These are phyloP conservation scores for Apteryx mantelli DNA, from an alignment of 2,113 vertebrate genomes.

Conservation along the genomic window DNA sequence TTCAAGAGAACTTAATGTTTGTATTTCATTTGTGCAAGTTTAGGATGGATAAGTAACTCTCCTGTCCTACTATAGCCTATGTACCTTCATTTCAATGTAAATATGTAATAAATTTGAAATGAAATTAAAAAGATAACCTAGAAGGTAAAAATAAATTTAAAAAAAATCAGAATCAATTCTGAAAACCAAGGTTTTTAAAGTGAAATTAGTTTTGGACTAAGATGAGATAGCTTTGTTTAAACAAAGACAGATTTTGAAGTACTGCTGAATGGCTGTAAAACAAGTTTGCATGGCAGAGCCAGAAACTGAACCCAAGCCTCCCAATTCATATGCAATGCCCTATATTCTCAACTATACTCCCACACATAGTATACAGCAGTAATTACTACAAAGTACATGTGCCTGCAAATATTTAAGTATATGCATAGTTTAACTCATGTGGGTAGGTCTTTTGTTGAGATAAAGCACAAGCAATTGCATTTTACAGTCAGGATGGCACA, in stretches of 20 bases:
- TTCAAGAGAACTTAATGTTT: no score
- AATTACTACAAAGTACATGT: neutral
- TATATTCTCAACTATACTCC: neutral
- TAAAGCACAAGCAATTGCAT: neutral
- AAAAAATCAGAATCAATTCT: neutral
- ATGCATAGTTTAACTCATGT: neutral
- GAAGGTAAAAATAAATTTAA: neutral
- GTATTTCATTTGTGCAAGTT: neutral
- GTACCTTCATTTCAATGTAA: neutral
- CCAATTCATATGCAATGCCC: accelerated
- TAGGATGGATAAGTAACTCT: neutral
- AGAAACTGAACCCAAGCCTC: neutral
- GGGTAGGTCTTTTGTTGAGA: neutral
- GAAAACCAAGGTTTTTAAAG: neutral
- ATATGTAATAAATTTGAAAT: neutral
- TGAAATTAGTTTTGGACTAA: neutral
- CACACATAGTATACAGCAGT: neutral
- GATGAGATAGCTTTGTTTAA: neutral
- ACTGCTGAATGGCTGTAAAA: neutral
- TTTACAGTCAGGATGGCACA: neutral
- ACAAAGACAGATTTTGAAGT: neutral
- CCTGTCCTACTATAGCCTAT: neutral
- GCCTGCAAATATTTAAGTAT: neutral
- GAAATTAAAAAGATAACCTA: neutral
- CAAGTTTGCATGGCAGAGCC: neutral